Evolutionary conservation across 2,113 vertebrate species (phyloP).

Genomic region (Natator depressus): DNA sequence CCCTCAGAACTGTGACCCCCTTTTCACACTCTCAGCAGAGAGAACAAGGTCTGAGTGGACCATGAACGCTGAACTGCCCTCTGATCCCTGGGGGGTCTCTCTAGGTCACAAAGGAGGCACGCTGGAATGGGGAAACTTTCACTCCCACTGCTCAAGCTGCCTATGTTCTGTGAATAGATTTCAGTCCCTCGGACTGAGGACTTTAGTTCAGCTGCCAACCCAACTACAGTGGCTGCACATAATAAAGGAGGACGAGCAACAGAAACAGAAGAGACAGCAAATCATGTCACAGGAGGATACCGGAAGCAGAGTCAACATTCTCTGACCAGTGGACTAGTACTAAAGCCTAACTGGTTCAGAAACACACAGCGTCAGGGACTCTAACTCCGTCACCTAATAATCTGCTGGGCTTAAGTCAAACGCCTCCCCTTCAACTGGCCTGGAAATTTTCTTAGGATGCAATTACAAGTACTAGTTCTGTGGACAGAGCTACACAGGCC

Average conservation of each 20-base stretch:
- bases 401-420: neutral
- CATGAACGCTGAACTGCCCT: fast-evolving
- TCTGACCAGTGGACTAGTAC: fast-evolving
- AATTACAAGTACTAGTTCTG: fast-evolving
- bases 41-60: neutral
- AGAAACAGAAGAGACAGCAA: neutral
- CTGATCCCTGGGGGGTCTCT: fast-evolving
- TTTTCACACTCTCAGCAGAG: neutral
- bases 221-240: fast-evolving
- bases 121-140: neutral
- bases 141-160: neutral
- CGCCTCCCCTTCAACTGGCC: neutral
- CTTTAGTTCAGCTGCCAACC: neutral
- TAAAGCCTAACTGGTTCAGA: neutral
- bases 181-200: fast-evolving
- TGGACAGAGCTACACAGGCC: fast-evolving
- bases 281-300: neutral
- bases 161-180: fast-evolving
- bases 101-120: fast-evolving
- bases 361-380: neutral
- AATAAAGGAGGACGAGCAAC: fast-evolving
- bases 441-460: neutral
- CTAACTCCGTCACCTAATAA: slow-evolving; percentile 10
- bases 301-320: neutral
- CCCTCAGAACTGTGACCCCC: fast-evolving